Evolutionary conservation across 2,113 vertebrate species (phyloP).

Genomic region (Lagopus muta): DNA sequence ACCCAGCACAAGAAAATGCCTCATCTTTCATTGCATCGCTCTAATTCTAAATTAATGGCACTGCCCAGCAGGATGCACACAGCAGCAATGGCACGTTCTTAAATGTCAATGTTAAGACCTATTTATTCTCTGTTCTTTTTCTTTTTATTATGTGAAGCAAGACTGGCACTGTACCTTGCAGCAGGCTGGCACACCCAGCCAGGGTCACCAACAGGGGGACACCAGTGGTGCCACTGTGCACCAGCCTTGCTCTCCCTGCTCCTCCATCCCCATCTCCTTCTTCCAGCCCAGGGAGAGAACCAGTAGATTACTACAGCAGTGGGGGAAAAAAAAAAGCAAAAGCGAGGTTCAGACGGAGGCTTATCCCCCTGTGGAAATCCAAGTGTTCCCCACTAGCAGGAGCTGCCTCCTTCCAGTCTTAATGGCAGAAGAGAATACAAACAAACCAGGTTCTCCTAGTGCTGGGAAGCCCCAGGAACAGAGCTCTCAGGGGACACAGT

Average conservation of each 20-base stretch:
- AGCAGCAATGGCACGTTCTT: slow-evolving; percentile 74
- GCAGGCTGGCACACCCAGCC: slow-evolving; percentile 26
- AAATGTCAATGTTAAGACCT: slow-evolving; percentile 67
- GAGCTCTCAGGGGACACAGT: neutral
- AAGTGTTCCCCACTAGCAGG: neutral
- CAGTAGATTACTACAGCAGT: neutral
- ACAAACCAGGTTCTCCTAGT: neutral
- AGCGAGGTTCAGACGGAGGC: neutral
- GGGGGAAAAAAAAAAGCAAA: neutral
- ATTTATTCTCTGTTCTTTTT: slow-evolving; percentile 51
- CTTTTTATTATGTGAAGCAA: slow-evolving; percentile 15
- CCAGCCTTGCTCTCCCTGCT: slow-evolving; percentile 1
- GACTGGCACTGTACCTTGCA: slow-evolving; percentile 32
- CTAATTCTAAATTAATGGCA: slow-evolving; percentile 75
- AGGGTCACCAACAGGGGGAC: neutral
- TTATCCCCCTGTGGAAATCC: neutral
- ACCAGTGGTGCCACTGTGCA: neutral
- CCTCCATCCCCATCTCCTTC: neutral
- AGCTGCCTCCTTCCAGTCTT: neutral
- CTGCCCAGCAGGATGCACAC: slow-evolving; percentile 73
- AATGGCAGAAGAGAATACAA: neutral
- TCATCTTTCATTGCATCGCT: slow-evolving; percentile 75
- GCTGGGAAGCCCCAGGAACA: neutral
- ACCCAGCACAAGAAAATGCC: slow-evolving; percentile 76
- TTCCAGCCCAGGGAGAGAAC: slow-evolving; percentile 3